Conservation (phyloP, 2,797 vertebrate species). For the Tiaroga cobitis region DNA sequence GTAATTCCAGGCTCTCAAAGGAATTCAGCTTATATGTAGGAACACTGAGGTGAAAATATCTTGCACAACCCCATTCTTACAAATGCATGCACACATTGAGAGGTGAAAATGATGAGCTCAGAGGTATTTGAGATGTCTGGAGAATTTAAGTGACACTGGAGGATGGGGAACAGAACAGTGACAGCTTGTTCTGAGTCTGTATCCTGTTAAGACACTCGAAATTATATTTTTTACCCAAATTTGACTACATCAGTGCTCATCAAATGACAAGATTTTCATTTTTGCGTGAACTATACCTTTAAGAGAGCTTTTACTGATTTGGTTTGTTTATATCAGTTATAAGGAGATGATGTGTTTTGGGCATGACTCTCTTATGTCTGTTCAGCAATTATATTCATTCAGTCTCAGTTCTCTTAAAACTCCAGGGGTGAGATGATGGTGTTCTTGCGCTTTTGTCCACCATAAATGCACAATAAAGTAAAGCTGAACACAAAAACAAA, state of each 20-base stretch:
- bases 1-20: slow-evolving; percentile 10
- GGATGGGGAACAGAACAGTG: neutral
- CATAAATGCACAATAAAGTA: neutral
- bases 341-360: neutral
- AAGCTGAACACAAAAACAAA: neutral
- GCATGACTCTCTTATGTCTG: neutral
- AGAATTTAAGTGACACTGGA: slow-evolving; percentile 24
- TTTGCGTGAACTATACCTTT: neutral
- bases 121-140: slow-evolving; percentile 18
- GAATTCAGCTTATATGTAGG: neutral
- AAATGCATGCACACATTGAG: neutral
- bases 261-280: neutral
- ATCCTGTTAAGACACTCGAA: neutral
- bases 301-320: neutral
- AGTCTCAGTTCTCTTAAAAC: neutral
- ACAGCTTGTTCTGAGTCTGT: neutral
- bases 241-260: neutral
- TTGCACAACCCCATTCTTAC: slow-evolving; percentile 3
- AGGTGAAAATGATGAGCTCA: slow-evolving; percentile 11
- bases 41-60: neutral
- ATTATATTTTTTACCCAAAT: neutral
- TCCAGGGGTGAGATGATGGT: neutral
- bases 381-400: neutral
- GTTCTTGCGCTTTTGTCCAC: neutral
- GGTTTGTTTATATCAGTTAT: slow-evolving; percentile 4